Base-by-base conservation (phyloP, 2,113 vertebrate species). In the Diphyllodes magnificus region DNA sequence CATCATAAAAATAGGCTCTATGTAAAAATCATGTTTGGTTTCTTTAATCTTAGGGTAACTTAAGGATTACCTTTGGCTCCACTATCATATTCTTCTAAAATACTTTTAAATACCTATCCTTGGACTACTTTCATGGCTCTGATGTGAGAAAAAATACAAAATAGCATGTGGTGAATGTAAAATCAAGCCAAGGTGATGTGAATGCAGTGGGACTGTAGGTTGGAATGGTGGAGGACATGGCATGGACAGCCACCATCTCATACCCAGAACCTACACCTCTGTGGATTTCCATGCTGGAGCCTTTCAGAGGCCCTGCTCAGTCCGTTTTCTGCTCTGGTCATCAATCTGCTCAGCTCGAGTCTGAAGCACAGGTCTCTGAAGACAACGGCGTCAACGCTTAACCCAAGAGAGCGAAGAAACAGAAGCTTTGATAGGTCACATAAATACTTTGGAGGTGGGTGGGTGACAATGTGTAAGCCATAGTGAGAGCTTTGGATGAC, bases 401-500 rank as follows among this genome's bases (percentile, higher is more conserved):
- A 47, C 6, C 31, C 80, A 57, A 92, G 24, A 3, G 16, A 95
- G 53, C 2, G 22, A 86, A 88, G 88, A 60, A 94, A 49, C 84
- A 92, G 92, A 64, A 84, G 27, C 8, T 78, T 78, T 56, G 18
- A 0, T 16, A 47, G 59, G 86, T 86, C 76, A 89, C 54, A 86
- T 56, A 93, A 96, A 90, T 72, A 30, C 42, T 72, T 37, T 15
- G 49, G 56, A 76, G 45, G 86, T 87, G 87, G 86, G 82, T 85
- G 92, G 88, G 72, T 80, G 89, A 92, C 54, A 88, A 96, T 25
- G 60, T 80, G 77, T 77, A 64, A 97, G 76, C 51, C 64, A 88
- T 3, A 78, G 75, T n/a, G 76, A 96, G 71, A 82, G 51, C 88
- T 88, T 18, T 54, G 76, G 75, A 71, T 64, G 50, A 53, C 44